Evolutionary conservation across 1,140 invertebrate genomes (phyloP), one percentile per base, ranked within the genome.

Genomic region (Coelopa frigida): DNA sequence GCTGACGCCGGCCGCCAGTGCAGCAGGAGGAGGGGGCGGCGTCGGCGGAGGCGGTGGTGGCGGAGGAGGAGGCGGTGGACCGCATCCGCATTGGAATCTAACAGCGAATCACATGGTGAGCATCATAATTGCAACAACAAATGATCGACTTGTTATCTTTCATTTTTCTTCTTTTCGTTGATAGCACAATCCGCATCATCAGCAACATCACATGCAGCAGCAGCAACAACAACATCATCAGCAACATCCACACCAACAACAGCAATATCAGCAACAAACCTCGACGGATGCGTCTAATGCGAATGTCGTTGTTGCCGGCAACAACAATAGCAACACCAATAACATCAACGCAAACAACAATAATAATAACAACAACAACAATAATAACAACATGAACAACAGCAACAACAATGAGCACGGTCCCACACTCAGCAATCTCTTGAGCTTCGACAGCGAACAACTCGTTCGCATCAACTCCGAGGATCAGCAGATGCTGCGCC

Each of bases 401-500:
- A 48, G 24, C 17, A 56, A 48, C 35, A 51, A 52, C 8, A 49
- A 27, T 12, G 54, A 61, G 15, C 59, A 68, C 43, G 56, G 59
- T 37, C 56, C 62, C 12, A 68, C 62, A 50, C 48, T 70, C 46
- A 70, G 66, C 46, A 70, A 63, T 40, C 50, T 73, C 21, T 46
- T 72, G 6, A 70, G 70, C 55, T 67, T 73, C 53, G 73, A 74
- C 49, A 74, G 63, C 48, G 72, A 72, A 35, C 70, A 75, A 46
- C 49, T 74, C 37, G 70, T 68, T 11, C 66, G 68, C 32, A 58
- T 74, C 18, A 70, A 73, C 49, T 71, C 72, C 7, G 64, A 62
- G 33, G 73, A 74, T 47, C 58, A 74, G 48, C 69, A 75, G 60
- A 59, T 74, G 46, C 56, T 68, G 42, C 67, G 68, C 41, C 55